A percentile compares a stretch with the other conserved stretches of the same genome.
Conservation (phyloP, 2,797 vertebrate species). For the Lacerta agilis region DNA sequence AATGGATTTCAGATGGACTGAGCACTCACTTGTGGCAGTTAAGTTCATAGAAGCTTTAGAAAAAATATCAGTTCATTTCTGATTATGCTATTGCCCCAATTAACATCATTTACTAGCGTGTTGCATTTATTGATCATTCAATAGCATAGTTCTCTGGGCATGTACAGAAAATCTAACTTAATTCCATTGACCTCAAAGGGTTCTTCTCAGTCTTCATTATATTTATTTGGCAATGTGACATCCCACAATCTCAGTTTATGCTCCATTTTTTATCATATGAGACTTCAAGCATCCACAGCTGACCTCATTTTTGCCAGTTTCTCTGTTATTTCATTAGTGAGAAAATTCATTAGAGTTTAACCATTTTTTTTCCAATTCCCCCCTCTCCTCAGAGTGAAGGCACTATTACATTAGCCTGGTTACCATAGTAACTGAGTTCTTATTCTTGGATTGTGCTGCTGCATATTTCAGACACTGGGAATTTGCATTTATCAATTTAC, state of each 20-base stretch:
- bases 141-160: background rate
- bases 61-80: background rate
- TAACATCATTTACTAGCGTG: background rate
- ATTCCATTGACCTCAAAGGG: background rate
- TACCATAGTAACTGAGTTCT: slow-evolving; percentile 35
- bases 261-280: slow-evolving; percentile 14
- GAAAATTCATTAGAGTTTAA: slow-evolving; percentile 40
- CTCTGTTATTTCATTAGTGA: slow-evolving; percentile 30
- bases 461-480: background rate
- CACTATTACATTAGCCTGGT: slow-evolving; percentile 33
- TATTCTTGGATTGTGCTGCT: slow-evolving; percentile 15
- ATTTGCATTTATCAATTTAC: background rate
- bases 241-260: background rate
- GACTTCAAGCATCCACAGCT: background rate
- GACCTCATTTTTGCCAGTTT: slow-evolving; percentile 27
- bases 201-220: background rate
- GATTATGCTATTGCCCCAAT: background rate
- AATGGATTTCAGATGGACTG: background rate
- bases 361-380: background rate
- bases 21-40: background rate
- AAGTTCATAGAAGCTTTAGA: background rate
- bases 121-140: background rate
- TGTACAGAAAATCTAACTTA: background rate
- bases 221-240: background rate
- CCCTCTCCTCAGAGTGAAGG: slow-evolving; percentile 1